Evolutionary conservation across 2,888 invertebrate species (phyloP), one percentile per base, ranked within the genome.

Genomic region (Parnassius orleans): DNA sequence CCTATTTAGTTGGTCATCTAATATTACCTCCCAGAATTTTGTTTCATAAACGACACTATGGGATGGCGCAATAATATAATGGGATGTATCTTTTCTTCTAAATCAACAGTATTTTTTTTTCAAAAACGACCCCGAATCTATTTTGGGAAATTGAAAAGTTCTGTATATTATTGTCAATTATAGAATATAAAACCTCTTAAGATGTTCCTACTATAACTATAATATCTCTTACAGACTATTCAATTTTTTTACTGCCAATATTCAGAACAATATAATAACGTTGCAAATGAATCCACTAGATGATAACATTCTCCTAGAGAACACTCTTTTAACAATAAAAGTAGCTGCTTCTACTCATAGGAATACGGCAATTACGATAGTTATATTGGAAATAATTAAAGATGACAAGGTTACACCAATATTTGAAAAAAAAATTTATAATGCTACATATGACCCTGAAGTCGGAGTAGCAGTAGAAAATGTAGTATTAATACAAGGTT

Each of bases 381-480:
- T 86, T 24, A 76, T 75, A n/a, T 71, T 88, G 41, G 81, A 83
- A 52, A 81, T 88, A 54, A 71, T 87, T 58, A 86, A 86, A 64
- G 78, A 87, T 15, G 88, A 88, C 60, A 73, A 69, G 15, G 63
- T 73, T 2, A 86, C 87, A 0, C 88, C 87, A 1, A 71, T 78
- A 3, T 88, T 88, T 64, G 79, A 78, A 63, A 71, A 69, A 41
- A 66, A 73, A 11, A 65, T 86, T 46, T 88, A 88, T 64, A 69
- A 64, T 9, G 87, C 84, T 46, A 72, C 69, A 12, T 87, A 86
- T 65, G 72, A 76, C 42, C 42, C 72, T 46, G 64, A 65, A 10
- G 65, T 68, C 11, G 81, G 78, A 12, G 71, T 88, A 56, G 68
- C 44, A 10, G 48, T 83, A n/a, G 81, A 81, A 2, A 65, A 71